phyloP scores from a whole-genome alignment of 2,113 vertebrate species.

The Phyllostomus hastatus region DNA sequence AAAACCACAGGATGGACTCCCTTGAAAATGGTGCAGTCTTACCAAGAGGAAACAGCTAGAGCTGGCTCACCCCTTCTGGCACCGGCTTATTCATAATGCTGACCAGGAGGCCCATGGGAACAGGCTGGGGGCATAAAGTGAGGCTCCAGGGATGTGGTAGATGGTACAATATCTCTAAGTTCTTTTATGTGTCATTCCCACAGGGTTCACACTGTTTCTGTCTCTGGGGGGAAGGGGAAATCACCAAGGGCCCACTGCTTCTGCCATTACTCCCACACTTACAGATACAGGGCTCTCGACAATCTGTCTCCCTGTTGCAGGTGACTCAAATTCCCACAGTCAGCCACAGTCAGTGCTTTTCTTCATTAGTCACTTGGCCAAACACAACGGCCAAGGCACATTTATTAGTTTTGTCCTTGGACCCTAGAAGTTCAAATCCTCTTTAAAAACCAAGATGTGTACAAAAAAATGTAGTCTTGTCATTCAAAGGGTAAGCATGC shows the following conservation, averaged over 20 bases:
- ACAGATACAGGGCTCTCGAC: neutral
- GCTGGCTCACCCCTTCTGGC: neutral
- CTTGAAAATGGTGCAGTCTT: neutral
- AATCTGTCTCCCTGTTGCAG: neutral
- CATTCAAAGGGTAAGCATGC: neutral
- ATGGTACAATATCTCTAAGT: neutral
- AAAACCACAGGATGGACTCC: neutral
- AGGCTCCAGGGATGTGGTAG: neutral
- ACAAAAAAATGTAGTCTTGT: neutral
- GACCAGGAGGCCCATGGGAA: neutral
- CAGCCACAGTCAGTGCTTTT: neutral
- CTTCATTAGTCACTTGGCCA: neutral
- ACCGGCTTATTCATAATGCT: constrained; percentile 24
- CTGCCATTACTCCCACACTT: neutral
- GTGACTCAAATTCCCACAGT: neutral
- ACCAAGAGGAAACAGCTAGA: neutral
- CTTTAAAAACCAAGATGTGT: neutral
- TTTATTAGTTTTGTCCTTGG: neutral
- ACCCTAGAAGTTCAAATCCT: neutral
- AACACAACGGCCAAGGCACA: neutral
- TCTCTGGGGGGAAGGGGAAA: neutral
- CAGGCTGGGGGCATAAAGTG: neutral
- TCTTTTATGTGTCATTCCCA: neutral
- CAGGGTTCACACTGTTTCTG: neutral
- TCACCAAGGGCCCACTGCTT: neutral